phyloP scores from a whole-genome alignment of 2,888 invertebrate species.

The Hirtodrosophila cameraria region DNA sequence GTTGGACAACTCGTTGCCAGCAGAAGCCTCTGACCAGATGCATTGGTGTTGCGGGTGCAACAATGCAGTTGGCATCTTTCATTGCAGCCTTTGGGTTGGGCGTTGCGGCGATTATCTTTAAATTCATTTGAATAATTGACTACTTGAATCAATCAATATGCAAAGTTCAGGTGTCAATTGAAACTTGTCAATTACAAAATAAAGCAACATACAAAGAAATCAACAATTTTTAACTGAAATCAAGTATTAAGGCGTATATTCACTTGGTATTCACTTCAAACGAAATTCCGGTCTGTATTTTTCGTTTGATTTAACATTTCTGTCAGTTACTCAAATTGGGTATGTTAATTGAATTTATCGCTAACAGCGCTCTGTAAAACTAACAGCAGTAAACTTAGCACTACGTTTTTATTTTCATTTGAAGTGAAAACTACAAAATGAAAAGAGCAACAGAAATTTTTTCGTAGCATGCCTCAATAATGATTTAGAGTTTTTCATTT shows the following conservation, averaged over 20 bases:
- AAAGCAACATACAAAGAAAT: neutral
- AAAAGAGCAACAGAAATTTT: too few species aligned
- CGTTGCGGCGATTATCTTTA: constrained; percentile 1
- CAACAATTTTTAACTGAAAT: neutral
- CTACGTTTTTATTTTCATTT: too few species aligned
- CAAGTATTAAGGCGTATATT: neutral
- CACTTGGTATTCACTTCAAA: too few species aligned
- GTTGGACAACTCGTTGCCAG: constrained; percentile 38
- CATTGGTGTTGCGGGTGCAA: constrained; percentile 67
- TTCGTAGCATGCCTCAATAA: too few species aligned
- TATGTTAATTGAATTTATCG: too few species aligned
- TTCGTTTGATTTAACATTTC: too few species aligned
- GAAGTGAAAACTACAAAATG: too few species aligned
- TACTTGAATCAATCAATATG: constrained; percentile 8
- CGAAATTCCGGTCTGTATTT: too few species aligned
- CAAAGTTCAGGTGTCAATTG: constrained; percentile 13
- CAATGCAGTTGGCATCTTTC: constrained; percentile 35
- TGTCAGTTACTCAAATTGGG: too few species aligned
- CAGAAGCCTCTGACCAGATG: constrained; percentile 6
- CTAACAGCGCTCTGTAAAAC: too few species aligned
- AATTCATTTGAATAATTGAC: constrained; percentile 9
- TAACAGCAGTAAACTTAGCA: too few species aligned
- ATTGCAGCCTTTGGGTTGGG: constrained; percentile 25
- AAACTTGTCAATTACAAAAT: constrained; percentile 14
- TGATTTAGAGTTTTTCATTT: too few species aligned